A percentile compares a stretch with the other conserved stretches of the same genome.
Conservation (phyloP, 2,888 invertebrate species). For the Acrobasis repandana region DNA sequence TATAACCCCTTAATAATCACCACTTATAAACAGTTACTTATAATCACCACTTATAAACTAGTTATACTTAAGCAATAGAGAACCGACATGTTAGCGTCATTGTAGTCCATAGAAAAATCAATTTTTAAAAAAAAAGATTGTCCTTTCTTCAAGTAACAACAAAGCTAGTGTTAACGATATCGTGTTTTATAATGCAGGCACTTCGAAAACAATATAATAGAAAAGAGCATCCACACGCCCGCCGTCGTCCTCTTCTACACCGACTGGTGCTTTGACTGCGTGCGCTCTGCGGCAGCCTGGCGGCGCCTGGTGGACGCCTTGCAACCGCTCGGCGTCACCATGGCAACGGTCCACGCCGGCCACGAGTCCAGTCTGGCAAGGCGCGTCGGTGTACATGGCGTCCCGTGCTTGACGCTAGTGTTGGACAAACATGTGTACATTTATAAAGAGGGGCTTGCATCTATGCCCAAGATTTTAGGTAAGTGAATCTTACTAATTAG, state of each 20-base stretch:
- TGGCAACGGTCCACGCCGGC: constrained; percentile 91
- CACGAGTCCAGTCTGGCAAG: constrained; percentile 90
- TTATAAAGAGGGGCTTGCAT: constrained; percentile 91
- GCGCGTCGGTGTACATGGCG: constrained; percentile 89
- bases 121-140: background rate
- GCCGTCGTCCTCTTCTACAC: constrained; percentile 95
- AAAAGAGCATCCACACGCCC: constrained; percentile 92
- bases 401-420: constrained; percentile 92
- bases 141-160: background rate
- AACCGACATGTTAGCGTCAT: no score
- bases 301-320: constrained; percentile 92
- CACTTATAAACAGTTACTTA: no score
- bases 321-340: constrained; percentile 91
- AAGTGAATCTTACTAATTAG: constrained; percentile 22
- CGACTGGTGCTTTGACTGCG: constrained; percentile 97
- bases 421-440: constrained; percentile 92
- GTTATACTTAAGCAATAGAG: no score
- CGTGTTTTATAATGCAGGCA: constrained; percentile 82
- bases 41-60: no score
- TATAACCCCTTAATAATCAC: no score
- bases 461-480: constrained; percentile 92
- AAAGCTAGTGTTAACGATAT: background rate
- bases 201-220: constrained; percentile 93
- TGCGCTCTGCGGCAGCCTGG: constrained; percentile 93
- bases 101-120: no score